Percentiles rank a stretch among this genome's conserved stretches.
phyloP scores from a whole-genome alignment of 1,140 invertebrate genomes.

The Bombus cullumanus region DNA sequence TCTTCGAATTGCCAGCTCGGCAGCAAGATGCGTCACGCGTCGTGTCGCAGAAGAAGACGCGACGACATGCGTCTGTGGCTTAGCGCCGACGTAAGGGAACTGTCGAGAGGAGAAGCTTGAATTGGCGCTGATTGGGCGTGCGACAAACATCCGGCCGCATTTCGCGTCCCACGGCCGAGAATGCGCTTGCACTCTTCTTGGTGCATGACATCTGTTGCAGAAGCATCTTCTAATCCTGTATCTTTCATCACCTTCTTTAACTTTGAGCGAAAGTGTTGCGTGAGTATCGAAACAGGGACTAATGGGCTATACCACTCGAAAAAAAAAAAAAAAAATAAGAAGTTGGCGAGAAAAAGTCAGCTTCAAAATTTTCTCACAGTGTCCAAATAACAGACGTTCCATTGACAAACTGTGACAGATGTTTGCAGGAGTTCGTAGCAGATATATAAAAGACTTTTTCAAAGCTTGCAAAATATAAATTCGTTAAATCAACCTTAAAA shows the following conservation, averaged over 20 bases:
- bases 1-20: background rate
- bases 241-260: background rate
- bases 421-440: background rate
- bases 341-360: no score
- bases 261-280: no score
- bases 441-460: background rate
- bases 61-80: slow-evolving; percentile 40
- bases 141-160: slow-evolving; percentile 75
- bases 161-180: slow-evolving; percentile 63
- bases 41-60: slow-evolving; percentile 19
- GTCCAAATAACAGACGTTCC: no score
- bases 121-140: slow-evolving; percentile 75
- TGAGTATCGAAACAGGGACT: no score
- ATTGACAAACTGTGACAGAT: background rate
- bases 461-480: background rate
- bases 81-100: slow-evolving; percentile 57
- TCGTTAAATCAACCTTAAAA: background rate
- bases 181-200: slow-evolving; percentile 40
- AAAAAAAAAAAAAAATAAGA: no score
- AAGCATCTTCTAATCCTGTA: background rate
- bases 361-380: no score
- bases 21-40: slow-evolving; percentile 31
- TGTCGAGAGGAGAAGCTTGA: slow-evolving; percentile 60
- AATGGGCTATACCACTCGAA: no score
- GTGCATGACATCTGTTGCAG: background rate